Evolutionary conservation across 2,888 invertebrate species (phyloP), one percentile per base, ranked within the genome.

Genomic region (Andrena hattorfiana): DNA sequence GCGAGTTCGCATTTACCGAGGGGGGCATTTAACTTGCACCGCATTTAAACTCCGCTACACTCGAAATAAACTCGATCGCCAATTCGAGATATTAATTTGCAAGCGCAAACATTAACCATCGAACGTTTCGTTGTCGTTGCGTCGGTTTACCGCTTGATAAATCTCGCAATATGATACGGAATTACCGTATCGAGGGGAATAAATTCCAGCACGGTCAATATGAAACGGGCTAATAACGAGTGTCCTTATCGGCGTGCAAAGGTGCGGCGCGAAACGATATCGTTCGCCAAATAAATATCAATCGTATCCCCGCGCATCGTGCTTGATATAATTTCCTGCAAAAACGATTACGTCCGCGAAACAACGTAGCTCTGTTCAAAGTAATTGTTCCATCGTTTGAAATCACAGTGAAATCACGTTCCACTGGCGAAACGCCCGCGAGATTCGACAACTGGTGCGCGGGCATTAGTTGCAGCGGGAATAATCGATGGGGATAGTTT

Each of bases 401-500:
- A 20, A 8, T 51, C 20, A n/a, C 6, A 20, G 51, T 2, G 20
- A n/a, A 20, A 10, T 10, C 10, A 20, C 54, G n/a, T 20, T 5
- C 3, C 13, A 8, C 5, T 20, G 1, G 32, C 7, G 8, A n/a
- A 16, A 54, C 35, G 10, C 10, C 7, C 10, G 1, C 2, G 42
- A 42, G 42, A 42, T 26, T 49, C 72, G 35, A 10, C 32, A 66
- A 66, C 7, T 13, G 30, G 7, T 59, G 26, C 56, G 51, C 32
- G 32, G 32, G 26, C 54, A 48, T 77, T 71, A 69, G 49, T 32
- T 16, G 68, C 32, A n/a, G 23, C 20, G n/a, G n/a, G 59, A 51
- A 69, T 60, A 62, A 77, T 77, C 56, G 64, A 23, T 32, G 13
- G 64, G 28, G 48, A 59, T 28, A 49, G 72, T 72, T 77, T 64